Conservation (phyloP, 2,888 invertebrate species). For the Gasteruption jaculator region DNA sequence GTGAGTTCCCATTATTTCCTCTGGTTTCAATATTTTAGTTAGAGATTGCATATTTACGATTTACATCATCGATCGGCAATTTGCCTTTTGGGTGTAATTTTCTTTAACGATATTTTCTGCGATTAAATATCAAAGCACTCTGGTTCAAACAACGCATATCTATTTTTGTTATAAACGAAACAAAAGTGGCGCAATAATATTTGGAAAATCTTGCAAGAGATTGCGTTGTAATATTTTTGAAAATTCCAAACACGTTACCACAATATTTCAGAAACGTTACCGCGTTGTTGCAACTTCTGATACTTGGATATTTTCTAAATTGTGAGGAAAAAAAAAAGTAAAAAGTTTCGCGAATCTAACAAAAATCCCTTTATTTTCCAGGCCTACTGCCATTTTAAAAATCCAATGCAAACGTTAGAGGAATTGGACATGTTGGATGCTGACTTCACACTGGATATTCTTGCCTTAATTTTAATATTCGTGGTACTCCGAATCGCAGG, state of each 20-base stretch:
- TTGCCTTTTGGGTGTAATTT: too few species aligned
- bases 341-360: background rate
- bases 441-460: constrained; percentile 73
- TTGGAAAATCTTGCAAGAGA: too few species aligned
- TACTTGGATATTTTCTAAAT: too few species aligned
- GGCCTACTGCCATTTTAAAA: constrained; percentile 83
- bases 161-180: too few species aligned
- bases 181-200: too few species aligned
- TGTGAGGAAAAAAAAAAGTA: background rate
- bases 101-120: too few species aligned
- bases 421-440: constrained; percentile 83
- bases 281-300: too few species aligned
- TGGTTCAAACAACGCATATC: too few species aligned
- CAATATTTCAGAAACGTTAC: too few species aligned
- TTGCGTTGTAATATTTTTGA: background rate
- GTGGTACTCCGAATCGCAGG: constrained; percentile 75
- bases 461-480: constrained; percentile 76
- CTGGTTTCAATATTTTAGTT: background rate
- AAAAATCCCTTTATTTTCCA: constrained; percentile 43
- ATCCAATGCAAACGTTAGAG: constrained; percentile 75
- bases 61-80: too few species aligned
- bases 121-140: too few species aligned
- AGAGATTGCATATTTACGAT: background rate
- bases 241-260: background rate
- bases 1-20: constrained; percentile 40